phyloP scores from a whole-genome alignment of 2,888 invertebrate genomes.

The Amphipyra berbera region DNA sequence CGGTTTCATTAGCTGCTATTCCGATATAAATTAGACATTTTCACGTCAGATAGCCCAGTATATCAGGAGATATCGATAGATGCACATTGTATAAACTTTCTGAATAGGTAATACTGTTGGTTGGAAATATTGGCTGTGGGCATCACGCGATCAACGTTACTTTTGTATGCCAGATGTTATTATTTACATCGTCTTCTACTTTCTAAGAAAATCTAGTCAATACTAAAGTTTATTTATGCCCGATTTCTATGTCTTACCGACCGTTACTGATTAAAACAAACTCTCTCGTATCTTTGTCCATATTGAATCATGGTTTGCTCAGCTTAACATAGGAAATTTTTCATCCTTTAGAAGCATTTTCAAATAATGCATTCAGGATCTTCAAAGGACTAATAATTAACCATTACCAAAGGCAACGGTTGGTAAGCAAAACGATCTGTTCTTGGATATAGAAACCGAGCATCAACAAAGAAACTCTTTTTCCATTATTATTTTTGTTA shows the following conservation, averaged over 20 bases:
- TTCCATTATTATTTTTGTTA: not conserved
- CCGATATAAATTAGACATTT: conserved; percentile 32
- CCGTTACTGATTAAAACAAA: too few species aligned
- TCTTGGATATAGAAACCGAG: too few species aligned
- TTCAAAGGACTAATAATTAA: too few species aligned
- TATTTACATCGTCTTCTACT: conserved; percentile 12
- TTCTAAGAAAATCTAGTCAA: conserved; percentile 8
- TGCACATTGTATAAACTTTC: conserved; percentile 42
- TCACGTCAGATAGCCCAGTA: conserved; percentile 22
- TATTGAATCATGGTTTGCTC: too few species aligned
- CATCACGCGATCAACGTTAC: conserved; percentile 36
- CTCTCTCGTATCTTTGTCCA: too few species aligned
- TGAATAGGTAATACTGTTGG: conserved; percentile 38
- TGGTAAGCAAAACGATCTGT: too few species aligned
- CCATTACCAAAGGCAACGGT: too few species aligned
- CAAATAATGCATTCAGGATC: too few species aligned
- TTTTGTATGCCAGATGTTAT: conserved; percentile 15
- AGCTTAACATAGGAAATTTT: too few species aligned
- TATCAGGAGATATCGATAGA: conserved; percentile 32
- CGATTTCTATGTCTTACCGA: too few species aligned
- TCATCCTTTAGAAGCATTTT: too few species aligned
- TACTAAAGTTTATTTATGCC: conserved; percentile 2
- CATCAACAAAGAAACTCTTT: too few species aligned
- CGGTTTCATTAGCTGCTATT: conserved; percentile 42
- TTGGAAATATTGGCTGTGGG: conserved; percentile 27